Evolutionary conservation across 2,113 vertebrate species (phyloP), one percentile per base, ranked within the genome.

Genomic region (Ploceus nigricollis): DNA sequence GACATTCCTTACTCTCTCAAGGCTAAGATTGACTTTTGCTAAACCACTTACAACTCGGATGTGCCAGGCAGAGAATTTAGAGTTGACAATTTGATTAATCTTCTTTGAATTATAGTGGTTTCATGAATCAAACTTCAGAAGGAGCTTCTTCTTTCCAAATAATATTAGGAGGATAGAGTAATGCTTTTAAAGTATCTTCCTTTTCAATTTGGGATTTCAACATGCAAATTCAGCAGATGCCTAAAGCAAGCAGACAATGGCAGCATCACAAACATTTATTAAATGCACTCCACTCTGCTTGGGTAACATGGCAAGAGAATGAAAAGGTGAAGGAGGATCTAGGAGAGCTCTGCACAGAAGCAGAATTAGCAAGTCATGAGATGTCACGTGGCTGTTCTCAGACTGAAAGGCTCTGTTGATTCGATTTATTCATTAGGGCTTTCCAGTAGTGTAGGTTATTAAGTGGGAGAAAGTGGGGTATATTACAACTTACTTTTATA

Each of bases 401-500:
- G 93, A 93, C 95, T 94, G 94, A 97, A 95, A 95, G 96, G 83
- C 96, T 97, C 88, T 97, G 86, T 97, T 96, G 96, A 97, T 93
- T 97, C 39, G 7, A 95, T 97, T 97, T 97, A 93, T 96, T 97
- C 94, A 92, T 96, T 73, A 95, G 86, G 71, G 85, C 85, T 96
- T 92, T 95, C 86, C 95, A 87, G 83, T 66, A 82, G 45, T 17
- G 70, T 87, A 84, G 33, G 63, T 72, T 66, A 87, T 83, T 86
- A 89, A 95, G 92, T 89, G 69, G 85, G 89, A 82, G 89, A 89
- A 94, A 90, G 83, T 91, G 51, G 73, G 30, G 30, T 96, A 51
- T 87, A 77, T 91, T 73, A 76, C 77, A 96, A 95, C 77, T 92
- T 78, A 90, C 53, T 85, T 95, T 93, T 87, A 16, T 88, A 65